Percentiles rank a stretch among this genome's conserved stretches.
Evolutionary conservation across 2,888 invertebrate species (phyloP).

Genomic region (Agriopis leucophaearia): DNA sequence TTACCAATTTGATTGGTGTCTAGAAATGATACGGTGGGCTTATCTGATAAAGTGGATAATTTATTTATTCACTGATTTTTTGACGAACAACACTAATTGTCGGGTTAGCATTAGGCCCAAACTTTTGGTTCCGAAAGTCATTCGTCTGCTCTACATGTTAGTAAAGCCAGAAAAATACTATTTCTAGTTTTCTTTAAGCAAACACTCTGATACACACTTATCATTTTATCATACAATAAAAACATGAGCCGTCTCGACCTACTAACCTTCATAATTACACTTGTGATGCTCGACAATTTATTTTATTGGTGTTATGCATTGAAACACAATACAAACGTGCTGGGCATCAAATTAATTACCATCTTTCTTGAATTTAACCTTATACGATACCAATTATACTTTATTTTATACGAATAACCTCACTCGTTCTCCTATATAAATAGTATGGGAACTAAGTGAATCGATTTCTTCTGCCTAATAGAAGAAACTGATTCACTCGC

Average conservation of each 20-base stretch:
- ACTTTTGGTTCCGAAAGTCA: too few relatives aligned
- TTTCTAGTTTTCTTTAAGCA: slow-evolving; percentile 5
- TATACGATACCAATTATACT: neutral
- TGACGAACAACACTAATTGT: neutral
- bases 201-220: slow-evolving; percentile 23
- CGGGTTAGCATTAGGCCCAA: neutral
- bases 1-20: slow-evolving; percentile 6
- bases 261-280: slow-evolving; percentile 54
- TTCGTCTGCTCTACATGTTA: neutral
- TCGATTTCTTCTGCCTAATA: too few relatives aligned
- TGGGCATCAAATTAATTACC: slow-evolving; percentile 27
- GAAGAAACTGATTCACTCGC: too few relatives aligned
- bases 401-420: too few relatives aligned
- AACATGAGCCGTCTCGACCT: slow-evolving; percentile 34
- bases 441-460: too few relatives aligned
- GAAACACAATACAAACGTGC: slow-evolving; percentile 46
- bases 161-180: neutral
- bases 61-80: neutral
- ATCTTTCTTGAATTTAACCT: slow-evolving; percentile 2
- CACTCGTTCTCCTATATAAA: too few relatives aligned
- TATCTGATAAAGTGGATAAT: slow-evolving; percentile 9
- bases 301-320: slow-evolving; percentile 53
- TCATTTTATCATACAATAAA: slow-evolving; percentile 32
- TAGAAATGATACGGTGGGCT: neutral
- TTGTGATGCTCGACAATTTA: slow-evolving; percentile 56